These are phyloP conservation scores for Vanessa cardui DNA, from an alignment of 2,888 invertebrate genomes.

Conservation along the genomic window DNA sequence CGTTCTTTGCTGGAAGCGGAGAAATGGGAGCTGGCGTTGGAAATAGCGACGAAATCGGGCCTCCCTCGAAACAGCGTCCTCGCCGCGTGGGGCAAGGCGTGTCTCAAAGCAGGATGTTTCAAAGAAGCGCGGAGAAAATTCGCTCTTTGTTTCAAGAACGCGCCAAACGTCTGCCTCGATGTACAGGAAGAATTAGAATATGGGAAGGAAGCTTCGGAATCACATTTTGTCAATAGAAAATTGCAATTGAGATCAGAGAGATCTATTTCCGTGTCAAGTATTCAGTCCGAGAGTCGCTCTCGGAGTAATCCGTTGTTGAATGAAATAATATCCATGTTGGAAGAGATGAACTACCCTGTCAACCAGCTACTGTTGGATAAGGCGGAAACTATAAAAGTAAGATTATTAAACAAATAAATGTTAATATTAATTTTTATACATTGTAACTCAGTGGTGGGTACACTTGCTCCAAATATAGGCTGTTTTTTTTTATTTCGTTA, in stretches of 20 bases:
- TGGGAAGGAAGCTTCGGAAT: constrained; percentile 68
- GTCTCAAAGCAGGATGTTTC: constrained; percentile 90
- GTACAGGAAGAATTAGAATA: constrained; percentile 68
- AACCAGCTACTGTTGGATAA: constrained; percentile 76
- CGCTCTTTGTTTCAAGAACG: constrained; percentile 72
- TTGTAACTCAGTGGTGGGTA: not conserved
- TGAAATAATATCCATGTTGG: constrained; percentile 87
- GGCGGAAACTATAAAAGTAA: constrained; percentile 74
- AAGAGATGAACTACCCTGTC: constrained; percentile 82
- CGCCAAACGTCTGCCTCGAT: constrained; percentile 62
- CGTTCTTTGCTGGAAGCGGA: constrained; percentile 92
- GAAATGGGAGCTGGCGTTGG: constrained; percentile 91
- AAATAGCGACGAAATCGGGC: constrained; percentile 94
- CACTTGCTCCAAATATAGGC: too few species aligned
- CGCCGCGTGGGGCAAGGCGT: constrained; percentile 94
- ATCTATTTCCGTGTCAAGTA: constrained; percentile 61
- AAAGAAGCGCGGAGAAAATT: constrained; percentile 90
- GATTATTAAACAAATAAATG: not conserved
- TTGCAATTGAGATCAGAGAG: constrained; percentile 60
- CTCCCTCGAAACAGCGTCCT: constrained; percentile 90
- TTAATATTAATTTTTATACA: not conserved
- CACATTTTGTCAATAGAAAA: constrained; percentile 59
- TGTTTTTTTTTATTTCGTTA: too few species aligned
- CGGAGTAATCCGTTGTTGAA: constrained; percentile 85
- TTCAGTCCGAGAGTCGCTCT: constrained; percentile 76